These are phyloP conservation scores for Campoplex capitator DNA, from an alignment of 2,888 invertebrate genomes.

Conservation along the genomic window DNA sequence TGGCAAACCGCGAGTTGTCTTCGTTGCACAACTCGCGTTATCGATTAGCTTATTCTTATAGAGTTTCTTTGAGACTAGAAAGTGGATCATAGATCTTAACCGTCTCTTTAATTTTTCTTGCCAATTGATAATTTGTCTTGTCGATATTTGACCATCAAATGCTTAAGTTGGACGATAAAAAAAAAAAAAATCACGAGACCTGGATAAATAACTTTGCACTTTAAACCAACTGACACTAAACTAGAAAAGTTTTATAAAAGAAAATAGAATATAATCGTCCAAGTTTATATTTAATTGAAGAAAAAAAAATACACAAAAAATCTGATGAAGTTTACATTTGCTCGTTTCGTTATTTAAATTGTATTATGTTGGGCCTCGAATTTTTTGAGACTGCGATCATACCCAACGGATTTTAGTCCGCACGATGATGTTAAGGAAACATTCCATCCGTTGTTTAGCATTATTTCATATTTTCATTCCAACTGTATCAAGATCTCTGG, in stretches of 20 bases:
- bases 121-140: neutral
- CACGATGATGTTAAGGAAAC: neutral
- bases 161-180: neutral
- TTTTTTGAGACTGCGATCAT: neutral
- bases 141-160: neutral
- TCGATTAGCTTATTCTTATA: neutral
- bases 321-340: neutral
- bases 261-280: neutral
- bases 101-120: neutral
- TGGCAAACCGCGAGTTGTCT: conserved; percentile 6
- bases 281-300: neutral
- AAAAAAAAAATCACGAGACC: too few relatives aligned
- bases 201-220: too few relatives aligned
- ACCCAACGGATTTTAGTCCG: neutral
- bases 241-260: too few relatives aligned
- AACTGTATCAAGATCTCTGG: neutral
- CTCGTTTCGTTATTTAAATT: neutral
- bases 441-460: neutral
- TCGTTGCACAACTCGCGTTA: conserved; percentile 32
- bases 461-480: neutral
- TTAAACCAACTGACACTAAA: too few relatives aligned
- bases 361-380: neutral
- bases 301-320: neutral
- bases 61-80: conserved; percentile 2
- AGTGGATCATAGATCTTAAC: neutral